phyloP scores from a whole-genome alignment of 2,888 invertebrate genomes.

The Polymixis lichenea region DNA sequence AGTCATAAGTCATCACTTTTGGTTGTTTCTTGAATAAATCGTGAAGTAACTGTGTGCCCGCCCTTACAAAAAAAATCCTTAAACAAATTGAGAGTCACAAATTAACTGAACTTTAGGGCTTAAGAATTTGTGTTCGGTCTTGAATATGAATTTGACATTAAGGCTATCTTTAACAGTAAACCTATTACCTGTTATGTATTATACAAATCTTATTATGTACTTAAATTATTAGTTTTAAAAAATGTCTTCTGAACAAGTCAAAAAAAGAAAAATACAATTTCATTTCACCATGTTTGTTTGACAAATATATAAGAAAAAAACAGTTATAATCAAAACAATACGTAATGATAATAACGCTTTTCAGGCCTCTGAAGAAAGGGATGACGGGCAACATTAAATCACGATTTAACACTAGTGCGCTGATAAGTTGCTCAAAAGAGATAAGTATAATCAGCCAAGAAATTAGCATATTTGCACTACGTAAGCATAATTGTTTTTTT shows the following conservation, averaged over 20 bases:
- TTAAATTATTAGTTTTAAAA: background rate
- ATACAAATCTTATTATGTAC: too few species aligned
- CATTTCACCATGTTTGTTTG: background rate
- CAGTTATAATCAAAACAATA: conserved; percentile 8
- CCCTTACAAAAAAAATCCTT: background rate
- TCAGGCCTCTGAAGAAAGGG: background rate
- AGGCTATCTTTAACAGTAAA: conserved; percentile 7
- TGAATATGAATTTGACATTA: conserved; percentile 20
- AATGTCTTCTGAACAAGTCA: background rate
- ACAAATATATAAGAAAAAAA: background rate
- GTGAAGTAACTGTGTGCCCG: background rate
- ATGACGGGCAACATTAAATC: conserved; percentile 30
- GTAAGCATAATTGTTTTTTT: background rate
- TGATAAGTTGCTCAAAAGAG: conserved; percentile 11
- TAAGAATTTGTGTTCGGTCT: conserved; percentile 14
- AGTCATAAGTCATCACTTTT: background rate
- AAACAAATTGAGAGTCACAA: background rate
- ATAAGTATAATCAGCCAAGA: conserved; percentile 9
- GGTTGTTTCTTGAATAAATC: background rate
- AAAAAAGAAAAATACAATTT: too few species aligned
- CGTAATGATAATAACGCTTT: background rate
- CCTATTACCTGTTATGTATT: background rate
- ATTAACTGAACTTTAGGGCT: too few species aligned
- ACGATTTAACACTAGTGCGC: background rate
- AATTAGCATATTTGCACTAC: conserved; percentile 14